Base-by-base conservation (phyloP, 2,113 vertebrate species). In the Scytalopus superciliaris region DNA sequence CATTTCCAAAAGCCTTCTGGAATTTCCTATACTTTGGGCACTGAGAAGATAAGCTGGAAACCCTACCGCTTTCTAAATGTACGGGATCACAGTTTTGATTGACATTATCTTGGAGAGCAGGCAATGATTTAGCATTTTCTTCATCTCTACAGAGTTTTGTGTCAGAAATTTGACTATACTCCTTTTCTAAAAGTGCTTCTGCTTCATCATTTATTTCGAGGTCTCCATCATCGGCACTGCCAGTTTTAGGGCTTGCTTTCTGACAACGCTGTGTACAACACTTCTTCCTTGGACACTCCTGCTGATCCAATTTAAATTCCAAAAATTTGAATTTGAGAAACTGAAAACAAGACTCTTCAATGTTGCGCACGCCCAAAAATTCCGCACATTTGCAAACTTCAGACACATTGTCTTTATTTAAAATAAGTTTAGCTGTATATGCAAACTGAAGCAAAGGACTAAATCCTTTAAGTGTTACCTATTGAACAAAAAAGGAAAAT, bases 401-500 rank as follows among this genome's bases (percentile, higher is more conserved):
- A 11, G 98, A 97, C 79, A 99, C 99, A 96, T 99, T 99, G 93
- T 99, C 99, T 98, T 99, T 99, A 96, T 98, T 99, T 96, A 99
- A 98, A 93, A 98, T 97, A 76, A 99, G 98, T 85, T 99, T 99
- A 59, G 99, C 98, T 56, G 99, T 99, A 95, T 99, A 99, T 73
- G 99, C 99, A 97, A 99, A 99, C 73, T 99, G 98, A 88, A 99
- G 98, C 93, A 99, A 96, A 84, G 99, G 99, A 92, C 98, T 98
- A 95, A 99, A 99, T 82, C 99, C 99, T 92, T 99, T 99, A 86
- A 98, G 97, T 8, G 99, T 99, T 78, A 99, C 99, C 99, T 99
- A 87, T 56, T 69, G 7, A 53, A 23, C 77, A 22, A 30, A 12
- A 25, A 22, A 52, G 13, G 27, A 31, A 27, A 14, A 7, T 3